Evolutionary conservation across 1,140 invertebrate species (phyloP).

Genomic region (Lepidotrigona ventralis): DNA sequence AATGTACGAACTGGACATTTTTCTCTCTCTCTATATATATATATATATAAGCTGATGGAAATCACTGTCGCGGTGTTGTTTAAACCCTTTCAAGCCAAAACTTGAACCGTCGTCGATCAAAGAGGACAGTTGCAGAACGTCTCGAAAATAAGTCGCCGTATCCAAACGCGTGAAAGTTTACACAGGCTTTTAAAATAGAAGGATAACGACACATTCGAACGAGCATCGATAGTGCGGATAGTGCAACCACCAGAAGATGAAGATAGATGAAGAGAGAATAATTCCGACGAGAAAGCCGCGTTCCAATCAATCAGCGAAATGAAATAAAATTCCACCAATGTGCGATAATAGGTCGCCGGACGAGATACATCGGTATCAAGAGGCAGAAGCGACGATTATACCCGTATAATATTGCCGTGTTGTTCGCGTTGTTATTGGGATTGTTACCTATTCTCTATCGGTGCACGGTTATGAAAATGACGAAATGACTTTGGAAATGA

Average conservation of each 20-base stretch:
- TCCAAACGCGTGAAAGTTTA: not conserved
- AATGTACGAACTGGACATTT: constrained; percentile 77
- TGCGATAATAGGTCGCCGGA: no score
- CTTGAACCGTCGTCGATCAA: not conserved
- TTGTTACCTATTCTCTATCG: constrained; percentile 17
- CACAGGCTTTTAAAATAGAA: not conserved
- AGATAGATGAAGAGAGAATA: not conserved
- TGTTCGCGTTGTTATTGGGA: constrained; percentile 12
- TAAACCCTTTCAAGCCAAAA: not conserved
- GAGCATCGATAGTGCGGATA: not conserved
- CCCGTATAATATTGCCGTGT: not conserved
- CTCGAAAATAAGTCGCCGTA: not conserved
- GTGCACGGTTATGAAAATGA: not conserved
- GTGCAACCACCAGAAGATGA: no score
- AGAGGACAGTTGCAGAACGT: not conserved
- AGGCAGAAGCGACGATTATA: not conserved
- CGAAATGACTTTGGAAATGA: not conserved
- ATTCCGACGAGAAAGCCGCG: not conserved
- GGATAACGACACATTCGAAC: not conserved
- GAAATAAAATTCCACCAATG: not conserved
- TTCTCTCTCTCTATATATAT: no score
- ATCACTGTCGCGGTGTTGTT: not conserved
- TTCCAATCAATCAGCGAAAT: not conserved
- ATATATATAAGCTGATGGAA: not conserved
- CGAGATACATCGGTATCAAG: not conserved